These are phyloP conservation scores for Isotomurus palustris DNA, from an alignment of 2,888 invertebrate genomes.

Conservation along the genomic window DNA sequence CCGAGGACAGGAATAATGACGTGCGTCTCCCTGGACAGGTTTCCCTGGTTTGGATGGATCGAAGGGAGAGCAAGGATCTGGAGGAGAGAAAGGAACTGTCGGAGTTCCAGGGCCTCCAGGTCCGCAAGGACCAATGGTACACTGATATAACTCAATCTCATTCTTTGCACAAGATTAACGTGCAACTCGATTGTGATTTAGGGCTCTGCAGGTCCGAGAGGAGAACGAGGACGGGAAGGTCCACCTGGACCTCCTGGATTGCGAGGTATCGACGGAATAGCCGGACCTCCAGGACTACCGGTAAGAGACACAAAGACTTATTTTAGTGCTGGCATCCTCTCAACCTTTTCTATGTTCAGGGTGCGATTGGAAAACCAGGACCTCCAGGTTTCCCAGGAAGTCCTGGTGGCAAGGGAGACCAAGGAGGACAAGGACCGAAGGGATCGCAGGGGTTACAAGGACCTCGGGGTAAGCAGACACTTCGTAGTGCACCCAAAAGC, in stretches of 20 bases:
- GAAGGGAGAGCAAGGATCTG: constrained; percentile 72
- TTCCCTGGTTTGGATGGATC: constrained; percentile 72
- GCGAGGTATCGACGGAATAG: constrained; percentile 71
- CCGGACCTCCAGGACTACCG: constrained; percentile 70
- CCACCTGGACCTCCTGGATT: constrained; percentile 68
- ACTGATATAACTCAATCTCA: neutral
- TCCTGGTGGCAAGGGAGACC: constrained; percentile 75
- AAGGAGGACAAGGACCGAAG: constrained; percentile 68
- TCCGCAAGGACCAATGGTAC: constrained; percentile 65
- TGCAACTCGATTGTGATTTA: constrained; percentile 47
- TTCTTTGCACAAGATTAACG: neutral
- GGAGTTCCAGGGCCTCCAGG: constrained; percentile 59
- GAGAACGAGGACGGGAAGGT: constrained; percentile 80
- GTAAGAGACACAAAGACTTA: constrained; percentile 52
- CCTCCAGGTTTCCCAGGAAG: constrained; percentile 79
- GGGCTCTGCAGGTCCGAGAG: constrained; percentile 74
- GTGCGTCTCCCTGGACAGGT: too few relatives aligned
- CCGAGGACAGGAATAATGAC: too few relatives aligned
- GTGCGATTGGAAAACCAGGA: constrained; percentile 74
- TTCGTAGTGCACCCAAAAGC: too few relatives aligned
- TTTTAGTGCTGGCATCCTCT: neutral
- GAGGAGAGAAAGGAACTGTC: constrained; percentile 69
- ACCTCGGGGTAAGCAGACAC: constrained; percentile 59
- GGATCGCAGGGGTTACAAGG: constrained; percentile 79
- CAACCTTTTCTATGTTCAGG: constrained; percentile 52